phyloP scores from a whole-genome alignment of 2,797 vertebrate genomes.

The Crocidura indochinensis region DNA sequence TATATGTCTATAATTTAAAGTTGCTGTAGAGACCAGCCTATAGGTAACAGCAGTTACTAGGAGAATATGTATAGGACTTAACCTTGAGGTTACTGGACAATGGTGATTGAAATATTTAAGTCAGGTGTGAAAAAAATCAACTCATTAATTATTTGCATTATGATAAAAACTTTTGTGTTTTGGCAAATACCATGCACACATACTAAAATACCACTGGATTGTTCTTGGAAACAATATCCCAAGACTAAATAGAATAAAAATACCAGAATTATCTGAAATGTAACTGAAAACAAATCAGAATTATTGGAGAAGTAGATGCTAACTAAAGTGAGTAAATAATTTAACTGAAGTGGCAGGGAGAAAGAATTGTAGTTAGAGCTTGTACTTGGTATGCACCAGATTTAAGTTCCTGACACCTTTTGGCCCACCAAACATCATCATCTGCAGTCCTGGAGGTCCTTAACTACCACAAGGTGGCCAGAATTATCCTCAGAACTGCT shows the following conservation, averaged over 20 bases:
- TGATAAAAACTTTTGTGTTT: neutral
- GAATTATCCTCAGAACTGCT: no score
- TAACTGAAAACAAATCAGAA: neutral
- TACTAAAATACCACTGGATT: neutral
- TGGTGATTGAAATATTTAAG: neutral
- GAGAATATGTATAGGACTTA: neutral
- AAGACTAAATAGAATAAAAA: neutral
- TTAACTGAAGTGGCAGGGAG: neutral
- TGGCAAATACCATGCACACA: neutral
- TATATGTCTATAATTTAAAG: neutral
- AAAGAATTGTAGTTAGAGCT: no score
- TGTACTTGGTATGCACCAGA: no score
- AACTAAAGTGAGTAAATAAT: neutral
- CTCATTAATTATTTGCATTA: neutral
- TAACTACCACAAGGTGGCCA: no score
- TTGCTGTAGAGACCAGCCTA: neutral
- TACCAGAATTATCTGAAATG: neutral
- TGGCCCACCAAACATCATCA: no score
- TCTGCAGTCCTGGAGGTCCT: no score
- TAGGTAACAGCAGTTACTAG: neutral
- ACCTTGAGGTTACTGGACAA: neutral
- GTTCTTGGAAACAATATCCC: neutral
- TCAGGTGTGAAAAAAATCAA: neutral
- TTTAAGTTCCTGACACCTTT: no score
- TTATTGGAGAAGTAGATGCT: neutral